These are phyloP conservation scores for Toxostoma redivivum DNA, from an alignment of 2,113 vertebrate species.

Conservation along the genomic window DNA sequence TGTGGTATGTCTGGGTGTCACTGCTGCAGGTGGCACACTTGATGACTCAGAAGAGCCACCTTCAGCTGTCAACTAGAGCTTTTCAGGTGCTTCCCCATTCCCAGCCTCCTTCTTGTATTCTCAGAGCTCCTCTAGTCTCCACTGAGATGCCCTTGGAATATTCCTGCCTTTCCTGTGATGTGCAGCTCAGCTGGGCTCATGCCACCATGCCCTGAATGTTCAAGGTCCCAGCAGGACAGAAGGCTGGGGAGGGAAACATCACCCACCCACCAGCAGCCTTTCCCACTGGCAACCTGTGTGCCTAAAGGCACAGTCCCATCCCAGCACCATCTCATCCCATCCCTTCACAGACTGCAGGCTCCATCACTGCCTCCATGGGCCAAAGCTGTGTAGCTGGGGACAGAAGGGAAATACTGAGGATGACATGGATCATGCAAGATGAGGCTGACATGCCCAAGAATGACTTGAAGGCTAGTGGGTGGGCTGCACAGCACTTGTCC, in stretches of 20 bases:
- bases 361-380: accelerated
- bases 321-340: background rate
- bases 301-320: background rate
- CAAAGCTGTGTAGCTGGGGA: background rate
- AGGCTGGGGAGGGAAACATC: background rate
- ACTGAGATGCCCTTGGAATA: no score
- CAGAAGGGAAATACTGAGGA: background rate
- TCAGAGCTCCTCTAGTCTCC: background rate
- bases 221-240: background rate
- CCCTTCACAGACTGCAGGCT: background rate
- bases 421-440: background rate
- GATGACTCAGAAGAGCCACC: accelerated
- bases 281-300: background rate
- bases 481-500: background rate
- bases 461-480: background rate
- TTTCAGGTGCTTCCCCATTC: background rate
- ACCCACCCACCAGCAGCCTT: background rate
- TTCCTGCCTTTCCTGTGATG: no score
- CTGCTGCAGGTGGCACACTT: accelerated
- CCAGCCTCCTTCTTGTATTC: accelerated
- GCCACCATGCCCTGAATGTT: accelerated
- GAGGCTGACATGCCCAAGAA: accelerated
- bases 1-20: accelerated
- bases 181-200: background rate
- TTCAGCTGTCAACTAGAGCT: background rate